Evolutionary conservation across 1,140 invertebrate genomes (phyloP).

Genomic region (Bombus fervidus): DNA sequence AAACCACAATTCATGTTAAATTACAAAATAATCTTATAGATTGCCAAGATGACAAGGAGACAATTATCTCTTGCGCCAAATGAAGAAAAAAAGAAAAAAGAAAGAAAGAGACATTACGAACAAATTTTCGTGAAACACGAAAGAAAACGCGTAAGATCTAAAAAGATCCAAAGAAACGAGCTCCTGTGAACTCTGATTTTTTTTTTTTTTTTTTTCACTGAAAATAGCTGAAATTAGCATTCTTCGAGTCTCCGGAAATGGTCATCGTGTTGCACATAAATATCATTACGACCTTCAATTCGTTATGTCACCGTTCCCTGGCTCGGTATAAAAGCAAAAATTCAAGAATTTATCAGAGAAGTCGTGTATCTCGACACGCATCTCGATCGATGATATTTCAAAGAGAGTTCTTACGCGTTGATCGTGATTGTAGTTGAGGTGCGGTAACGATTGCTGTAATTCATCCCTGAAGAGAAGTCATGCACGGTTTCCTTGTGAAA

Average conservation of each 20-base stretch:
- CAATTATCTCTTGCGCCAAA: background rate
- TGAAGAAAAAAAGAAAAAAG: background rate
- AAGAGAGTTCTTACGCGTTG: background rate
- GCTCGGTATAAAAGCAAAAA: background rate
- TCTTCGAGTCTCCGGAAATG: conserved; percentile 12
- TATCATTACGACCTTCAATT: conserved; percentile 30
- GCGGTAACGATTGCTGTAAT: conserved; percentile 2
- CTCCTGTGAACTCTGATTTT: background rate
- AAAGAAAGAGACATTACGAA: background rate
- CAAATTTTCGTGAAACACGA: background rate
- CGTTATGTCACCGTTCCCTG: conserved; percentile 25
- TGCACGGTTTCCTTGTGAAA: background rate
- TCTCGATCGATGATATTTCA: background rate
- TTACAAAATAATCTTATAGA: too few relatives aligned
- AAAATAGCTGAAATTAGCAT: background rate
- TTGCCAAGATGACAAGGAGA: too few relatives aligned
- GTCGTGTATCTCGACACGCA: background rate
- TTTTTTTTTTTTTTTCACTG: too few relatives aligned
- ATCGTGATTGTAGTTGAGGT: background rate
- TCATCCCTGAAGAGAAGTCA: background rate
- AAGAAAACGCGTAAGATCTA: background rate
- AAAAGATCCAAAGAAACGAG: background rate
- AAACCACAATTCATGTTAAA: too few relatives aligned
- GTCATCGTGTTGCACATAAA: background rate
- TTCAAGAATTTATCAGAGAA: conserved; percentile 23